Base-by-base conservation (phyloP, 2,113 vertebrate genomes). In the Lophius piscatorius region DNA sequence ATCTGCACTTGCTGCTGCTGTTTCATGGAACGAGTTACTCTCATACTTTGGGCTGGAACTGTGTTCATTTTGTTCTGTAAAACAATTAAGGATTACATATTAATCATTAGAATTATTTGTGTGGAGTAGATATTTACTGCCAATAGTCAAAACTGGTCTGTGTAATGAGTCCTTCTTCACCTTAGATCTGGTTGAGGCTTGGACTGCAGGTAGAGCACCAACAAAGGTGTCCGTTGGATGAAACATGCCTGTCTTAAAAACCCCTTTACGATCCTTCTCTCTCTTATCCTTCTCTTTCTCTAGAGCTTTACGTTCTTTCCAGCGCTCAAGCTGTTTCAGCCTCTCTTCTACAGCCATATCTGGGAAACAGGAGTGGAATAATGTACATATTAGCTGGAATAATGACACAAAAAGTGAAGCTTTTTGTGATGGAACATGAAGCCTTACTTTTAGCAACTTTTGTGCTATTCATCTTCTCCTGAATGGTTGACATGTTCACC, bases 231-330 rank as follows among this genome's bases (percentile, higher is more conserved):
- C 67, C 20, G 91, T 82, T 2, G 93, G 94, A 49, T 84, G 94
- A 60, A 93, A 97, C 0, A 94, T 63, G 0, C 97, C 93, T 1
- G 92, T 91, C 81, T 94, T 98, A 78, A 99, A 99, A 0, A 95
- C 88, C 0, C 88, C 91, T 72, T 92, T 94, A 39, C 84, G 91
- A 18, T 92, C 91, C 54, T 83, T 94, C 21, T 94, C 93, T 23
- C 94, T 87, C 40, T 91, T 94, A 54, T 94, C 93, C 51, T 90
- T 96, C 66, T 95, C 83, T 12, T 94, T 98, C 26, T 93, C 76
- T 4, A 97, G 91, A 4, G 92, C 86, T 51, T 97, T 98, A 0
- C 93, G 92, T 9, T 95, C 94, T 66, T 95, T 96, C 84, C 94
- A 99, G 33, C 94, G 94, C 54, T 91, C 90, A 0, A 99, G 93